Conservation (phyloP, 2,113 vertebrate species). For the Psittacus erithacus region DNA sequence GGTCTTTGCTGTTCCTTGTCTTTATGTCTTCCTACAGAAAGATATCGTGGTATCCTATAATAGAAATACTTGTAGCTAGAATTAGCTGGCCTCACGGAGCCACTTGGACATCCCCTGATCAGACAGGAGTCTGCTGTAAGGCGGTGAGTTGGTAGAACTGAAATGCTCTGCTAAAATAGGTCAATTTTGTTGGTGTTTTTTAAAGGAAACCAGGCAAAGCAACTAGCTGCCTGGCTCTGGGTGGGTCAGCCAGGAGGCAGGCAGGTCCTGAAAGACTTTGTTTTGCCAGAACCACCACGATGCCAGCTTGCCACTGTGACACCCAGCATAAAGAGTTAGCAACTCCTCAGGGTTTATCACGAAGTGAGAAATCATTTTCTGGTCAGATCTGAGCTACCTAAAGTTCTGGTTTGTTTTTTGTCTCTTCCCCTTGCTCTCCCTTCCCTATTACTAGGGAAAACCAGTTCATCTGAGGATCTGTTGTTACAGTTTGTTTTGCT, state of each 20-base stretch:
- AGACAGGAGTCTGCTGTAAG: not conserved
- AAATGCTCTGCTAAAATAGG: not conserved
- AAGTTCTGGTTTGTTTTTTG: not conserved
- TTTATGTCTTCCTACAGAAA: not conserved
- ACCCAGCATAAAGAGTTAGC: not conserved
- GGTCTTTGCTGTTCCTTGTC: not conserved
- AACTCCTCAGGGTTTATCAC: not conserved
- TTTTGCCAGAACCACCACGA: not conserved
- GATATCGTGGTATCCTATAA: not conserved
- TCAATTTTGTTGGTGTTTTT: not conserved
- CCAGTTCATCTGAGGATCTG: not conserved
- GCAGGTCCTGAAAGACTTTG: not conserved
- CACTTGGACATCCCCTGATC: not conserved
- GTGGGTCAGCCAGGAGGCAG: not conserved
- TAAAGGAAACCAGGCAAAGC: not conserved
- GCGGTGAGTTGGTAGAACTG: not conserved
- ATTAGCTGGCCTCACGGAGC: not conserved
- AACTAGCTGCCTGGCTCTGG: not conserved
- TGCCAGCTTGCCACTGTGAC: not conserved
- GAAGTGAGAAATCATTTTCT: not conserved
- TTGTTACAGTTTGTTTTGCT: conserved; percentile 35
- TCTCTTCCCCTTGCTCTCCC: not conserved
- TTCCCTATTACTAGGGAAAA: not conserved
- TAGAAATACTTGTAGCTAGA: not conserved
- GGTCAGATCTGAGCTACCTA: not conserved